Evolutionary conservation across 2,888 invertebrate species (phyloP), one percentile per base, ranked within the genome.

Genomic region (Galerucella calmariensis): DNA sequence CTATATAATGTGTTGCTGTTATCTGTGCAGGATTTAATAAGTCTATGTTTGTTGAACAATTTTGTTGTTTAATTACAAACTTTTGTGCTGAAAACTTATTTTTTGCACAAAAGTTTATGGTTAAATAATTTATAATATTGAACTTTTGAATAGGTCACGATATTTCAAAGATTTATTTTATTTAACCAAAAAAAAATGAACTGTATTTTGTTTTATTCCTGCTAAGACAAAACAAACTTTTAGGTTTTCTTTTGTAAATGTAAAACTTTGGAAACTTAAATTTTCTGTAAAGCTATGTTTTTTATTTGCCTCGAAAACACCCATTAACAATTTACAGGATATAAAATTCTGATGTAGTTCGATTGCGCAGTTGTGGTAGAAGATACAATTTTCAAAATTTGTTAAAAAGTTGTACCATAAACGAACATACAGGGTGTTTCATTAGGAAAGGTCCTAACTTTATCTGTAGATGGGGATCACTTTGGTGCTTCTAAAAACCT

Each of bases 1-100:
- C 79, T 78, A 77, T 82, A 84, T 82, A 82, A 84, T 83, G 81
- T 84, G 80, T 84, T 83, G 82, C 83, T 79, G 81, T 81, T 82
- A 82, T 76, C 73, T 78, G 79, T 80, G 78, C 76, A 80, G 80
- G 80, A 81, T 79, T 82, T 20, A 65, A 79, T 78, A 80, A 71
- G 61, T 70, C 79, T 79, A 77, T 80, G 72, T 79, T 81, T 80
- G 79, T 80, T 83, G 78, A 78, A 78, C 81, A 41, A 41, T 41
- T 41, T 41, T 80, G 80, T 80, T 82, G 81, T 82, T 63, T 68
- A 44, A 58, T 68, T 41, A n/a, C 44, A 61, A 46, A 61, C 61
- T 69, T 20, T 56, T 16, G 20, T 20, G 20, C 9, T 48, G 4
- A 16, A 16, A 9, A 56, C 8, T 12, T 1, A 6, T 20, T 0